Base-by-base conservation (phyloP, 2,888 invertebrate genomes). In the Mechanitis messenoides region DNA sequence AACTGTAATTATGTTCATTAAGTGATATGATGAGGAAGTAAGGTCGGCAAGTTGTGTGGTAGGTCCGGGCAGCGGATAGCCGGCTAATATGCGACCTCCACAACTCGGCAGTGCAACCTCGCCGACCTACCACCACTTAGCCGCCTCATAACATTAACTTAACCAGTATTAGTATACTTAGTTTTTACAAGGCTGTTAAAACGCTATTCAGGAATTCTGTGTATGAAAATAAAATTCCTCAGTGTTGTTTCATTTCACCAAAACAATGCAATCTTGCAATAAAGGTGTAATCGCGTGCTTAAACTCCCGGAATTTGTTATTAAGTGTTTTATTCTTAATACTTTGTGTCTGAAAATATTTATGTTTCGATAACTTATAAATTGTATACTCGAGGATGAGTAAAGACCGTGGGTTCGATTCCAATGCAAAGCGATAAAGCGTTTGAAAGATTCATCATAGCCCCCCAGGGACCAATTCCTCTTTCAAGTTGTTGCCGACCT, bases 381-480 rank as follows among this genome's bases (percentile, higher is more conserved):
- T 66, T 66, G 60, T 62, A 56, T 60, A 59, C 59, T 58, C 63
- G 61, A 67, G 65, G 66, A 68, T 68, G 66, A 70, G 70, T 72
- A 72, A 76, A 80, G 77, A 80, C 79, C 71, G 73, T 70, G 77
- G 80, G 80, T 85, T 85, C 83, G 84, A 84, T 82, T 84, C 82
- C 78, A 81, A 83, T 84, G 81, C 81, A 79, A 79, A 81, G 78
- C 85, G 86, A 86, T 86, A 87, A 87, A 86, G 80, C 84, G 86
- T 84, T 84, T 84, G 83, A 85, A 86, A 86, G 86, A 87, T 88
- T 88, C 88, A 88, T 89, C 87, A 84, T 79, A 72, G 78, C 81
- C 76, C 87, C 81, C 85, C 65, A 69, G 86, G 82, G 88, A 77
- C 75, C 85, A 76, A 88, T 88, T 83, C 76, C 81, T 88, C 84